Conservation (phyloP, 2,113 vertebrate species). For the Pholis gunnellus region DNA sequence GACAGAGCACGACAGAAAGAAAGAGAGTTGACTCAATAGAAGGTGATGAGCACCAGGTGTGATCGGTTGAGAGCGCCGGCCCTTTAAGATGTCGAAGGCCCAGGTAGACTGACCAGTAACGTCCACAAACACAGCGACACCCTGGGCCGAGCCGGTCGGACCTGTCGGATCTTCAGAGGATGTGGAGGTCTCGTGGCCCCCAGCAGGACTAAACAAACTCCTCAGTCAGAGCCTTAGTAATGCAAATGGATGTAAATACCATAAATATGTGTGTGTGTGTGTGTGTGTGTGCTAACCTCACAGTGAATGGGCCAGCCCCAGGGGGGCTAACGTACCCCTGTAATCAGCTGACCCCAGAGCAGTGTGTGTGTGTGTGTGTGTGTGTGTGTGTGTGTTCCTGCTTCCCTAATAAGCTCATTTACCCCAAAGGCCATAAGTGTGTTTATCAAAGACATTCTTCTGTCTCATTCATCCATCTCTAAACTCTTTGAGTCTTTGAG, state of each 20-base stretch:
- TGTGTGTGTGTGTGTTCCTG: slow-evolving; percentile 58
- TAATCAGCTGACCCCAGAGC: slow-evolving; percentile 73
- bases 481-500: slow-evolving; percentile 44
- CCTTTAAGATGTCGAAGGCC: slow-evolving; percentile 14
- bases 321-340: slow-evolving; percentile 74
- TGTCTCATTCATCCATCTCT: slow-evolving; percentile 67
- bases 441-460: slow-evolving; percentile 82
- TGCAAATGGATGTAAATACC: slow-evolving; percentile 78
- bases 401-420: slow-evolving; percentile 72
- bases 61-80: neutral
- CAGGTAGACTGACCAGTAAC: slow-evolving; percentile 36
- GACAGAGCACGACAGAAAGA: neutral
- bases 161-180: slow-evolving; percentile 16
- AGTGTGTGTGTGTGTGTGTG: slow-evolving; percentile 50
- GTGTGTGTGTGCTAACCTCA: slow-evolving; percentile 44
- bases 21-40: neutral
- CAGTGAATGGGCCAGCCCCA: slow-evolving; percentile 62
- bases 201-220: slow-evolving; percentile 81
- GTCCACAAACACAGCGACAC: slow-evolving; percentile 45
- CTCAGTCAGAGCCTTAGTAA: slow-evolving; percentile 63
- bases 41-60: slow-evolving; percentile 19
- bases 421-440: slow-evolving; percentile 51
- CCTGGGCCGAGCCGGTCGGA: slow-evolving; percentile 7
- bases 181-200: slow-evolving; percentile 34
- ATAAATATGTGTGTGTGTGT: slow-evolving; percentile 61